Conservation (phyloP, 2,113 vertebrate genomes). For the Pteronura brasiliensis region DNA sequence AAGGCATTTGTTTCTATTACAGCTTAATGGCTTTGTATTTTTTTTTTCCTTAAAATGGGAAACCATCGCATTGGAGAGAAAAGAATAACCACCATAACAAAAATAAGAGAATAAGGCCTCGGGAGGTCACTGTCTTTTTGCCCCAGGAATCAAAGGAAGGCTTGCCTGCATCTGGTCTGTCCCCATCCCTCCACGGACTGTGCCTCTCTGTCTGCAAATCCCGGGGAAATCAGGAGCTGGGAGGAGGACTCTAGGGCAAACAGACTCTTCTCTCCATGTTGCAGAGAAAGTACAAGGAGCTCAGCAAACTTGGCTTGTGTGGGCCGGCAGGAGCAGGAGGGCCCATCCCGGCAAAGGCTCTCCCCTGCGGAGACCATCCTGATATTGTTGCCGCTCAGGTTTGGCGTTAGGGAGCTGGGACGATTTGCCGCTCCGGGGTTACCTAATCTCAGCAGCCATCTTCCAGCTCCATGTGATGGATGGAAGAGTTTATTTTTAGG, state of each 20-base stretch:
- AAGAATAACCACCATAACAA: background rate
- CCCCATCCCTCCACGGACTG: rapidly evolving
- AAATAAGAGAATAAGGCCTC: background rate
- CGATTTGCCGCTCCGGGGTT: too few relatives aligned
- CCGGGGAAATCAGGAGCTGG: background rate
- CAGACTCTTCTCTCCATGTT: background rate
- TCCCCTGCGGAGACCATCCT: rapidly evolving
- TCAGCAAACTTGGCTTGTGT: background rate
- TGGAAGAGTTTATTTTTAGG: background rate
- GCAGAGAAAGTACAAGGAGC: too few relatives aligned
- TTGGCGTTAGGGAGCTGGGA: background rate
- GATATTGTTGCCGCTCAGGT: background rate
- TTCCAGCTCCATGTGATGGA: background rate
- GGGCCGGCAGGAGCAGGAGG: background rate
- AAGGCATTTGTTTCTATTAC: slow-evolving; percentile 25
- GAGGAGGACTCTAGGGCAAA: background rate
- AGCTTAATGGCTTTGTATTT: slow-evolving; percentile 22
- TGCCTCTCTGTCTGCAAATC: background rate
- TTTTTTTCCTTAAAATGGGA: background rate
- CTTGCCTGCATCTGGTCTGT: rapidly evolving
- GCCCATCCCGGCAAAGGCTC: background rate
- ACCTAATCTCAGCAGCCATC: background rate
- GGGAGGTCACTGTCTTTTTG: background rate
- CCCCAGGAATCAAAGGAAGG: background rate
- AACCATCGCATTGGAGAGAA: background rate